These are phyloP conservation scores for Rhincodon typus DNA, from an alignment of 2,797 vertebrate genomes.

Conservation along the genomic window DNA sequence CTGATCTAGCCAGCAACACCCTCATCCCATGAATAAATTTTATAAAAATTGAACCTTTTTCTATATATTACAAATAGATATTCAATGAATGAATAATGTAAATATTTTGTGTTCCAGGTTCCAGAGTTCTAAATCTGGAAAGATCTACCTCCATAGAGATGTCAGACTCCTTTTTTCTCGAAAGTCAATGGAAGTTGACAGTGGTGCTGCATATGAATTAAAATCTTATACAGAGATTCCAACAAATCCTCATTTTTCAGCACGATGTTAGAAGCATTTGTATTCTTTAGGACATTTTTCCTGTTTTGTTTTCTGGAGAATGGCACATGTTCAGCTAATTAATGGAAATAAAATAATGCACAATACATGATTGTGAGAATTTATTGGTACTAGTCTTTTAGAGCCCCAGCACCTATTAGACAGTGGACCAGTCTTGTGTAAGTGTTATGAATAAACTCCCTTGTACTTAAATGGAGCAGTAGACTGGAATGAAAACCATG, in stretches of 20 bases:
- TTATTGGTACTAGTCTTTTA: slow-evolving; percentile 45
- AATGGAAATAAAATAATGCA: slow-evolving; percentile 36
- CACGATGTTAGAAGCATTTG: slow-evolving; percentile 72
- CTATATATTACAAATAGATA: neutral
- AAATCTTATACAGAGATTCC: slow-evolving; percentile 96
- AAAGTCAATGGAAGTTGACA: slow-evolving; percentile 99
- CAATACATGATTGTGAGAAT: slow-evolving; percentile 36
- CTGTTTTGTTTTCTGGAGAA: slow-evolving; percentile 8
- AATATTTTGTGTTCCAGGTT: slow-evolving; percentile 67
- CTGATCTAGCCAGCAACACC: too few relatives aligned
- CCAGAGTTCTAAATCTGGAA: slow-evolving; percentile 99
- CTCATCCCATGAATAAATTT: too few relatives aligned
- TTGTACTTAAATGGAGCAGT: slow-evolving; percentile 66
- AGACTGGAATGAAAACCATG: slow-evolving; percentile 80
- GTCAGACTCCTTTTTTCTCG: slow-evolving; percentile 95
- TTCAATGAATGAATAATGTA: neutral
- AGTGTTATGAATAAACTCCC: slow-evolving; percentile 72
- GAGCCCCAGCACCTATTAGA: slow-evolving; percentile 48
- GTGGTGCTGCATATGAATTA: slow-evolving; percentile 97
- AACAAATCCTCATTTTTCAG: slow-evolving; percentile 86
- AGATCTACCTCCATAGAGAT: slow-evolving; percentile 99
- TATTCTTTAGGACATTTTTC: slow-evolving; percentile 26
- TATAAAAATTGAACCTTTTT: neutral
- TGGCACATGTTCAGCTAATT: slow-evolving; percentile 28
- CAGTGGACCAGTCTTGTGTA: slow-evolving; percentile 69